phyloP scores from a whole-genome alignment of 1,140 invertebrate genomes.

The Apis florea region DNA sequence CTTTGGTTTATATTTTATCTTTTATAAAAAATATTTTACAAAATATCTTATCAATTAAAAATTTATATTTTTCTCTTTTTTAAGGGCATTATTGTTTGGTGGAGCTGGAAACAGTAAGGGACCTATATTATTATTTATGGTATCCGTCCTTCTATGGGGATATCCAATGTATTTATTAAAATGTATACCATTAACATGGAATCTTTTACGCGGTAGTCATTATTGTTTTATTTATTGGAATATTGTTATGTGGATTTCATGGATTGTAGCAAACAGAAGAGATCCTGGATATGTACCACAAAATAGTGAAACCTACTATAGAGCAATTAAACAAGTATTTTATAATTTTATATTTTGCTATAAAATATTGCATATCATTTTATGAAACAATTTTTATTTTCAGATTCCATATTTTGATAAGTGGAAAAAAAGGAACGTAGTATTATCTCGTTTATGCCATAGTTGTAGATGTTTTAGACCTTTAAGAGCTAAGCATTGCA shows the following conservation, averaged over 20 bases:
- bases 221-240: constrained; percentile 96
- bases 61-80: constrained; percentile 1
- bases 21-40: background rate
- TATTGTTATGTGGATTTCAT: constrained; percentile 94
- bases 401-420: constrained; percentile 93
- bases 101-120: constrained; percentile 94
- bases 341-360: background rate
- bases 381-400: constrained; percentile 34
- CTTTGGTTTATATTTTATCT: constrained; percentile 84
- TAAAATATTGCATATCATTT: background rate
- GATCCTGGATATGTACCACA: constrained; percentile 94
- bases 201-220: constrained; percentile 90
- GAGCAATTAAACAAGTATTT: constrained; percentile 89
- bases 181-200: constrained; percentile 95
- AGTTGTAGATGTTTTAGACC: constrained; percentile 93
- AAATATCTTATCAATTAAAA: background rate
- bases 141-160: constrained; percentile 92
- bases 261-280: constrained; percentile 92
- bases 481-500: constrained; percentile 93
- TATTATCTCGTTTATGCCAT: constrained; percentile 92
- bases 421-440: constrained; percentile 92
- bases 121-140: constrained; percentile 91
- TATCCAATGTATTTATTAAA: constrained; percentile 96
- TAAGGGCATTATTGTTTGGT: constrained; percentile 91
- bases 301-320: constrained; percentile 93